phyloP scores from a whole-genome alignment of 2,113 vertebrate species.

The Pristiophorus japonicus region DNA sequence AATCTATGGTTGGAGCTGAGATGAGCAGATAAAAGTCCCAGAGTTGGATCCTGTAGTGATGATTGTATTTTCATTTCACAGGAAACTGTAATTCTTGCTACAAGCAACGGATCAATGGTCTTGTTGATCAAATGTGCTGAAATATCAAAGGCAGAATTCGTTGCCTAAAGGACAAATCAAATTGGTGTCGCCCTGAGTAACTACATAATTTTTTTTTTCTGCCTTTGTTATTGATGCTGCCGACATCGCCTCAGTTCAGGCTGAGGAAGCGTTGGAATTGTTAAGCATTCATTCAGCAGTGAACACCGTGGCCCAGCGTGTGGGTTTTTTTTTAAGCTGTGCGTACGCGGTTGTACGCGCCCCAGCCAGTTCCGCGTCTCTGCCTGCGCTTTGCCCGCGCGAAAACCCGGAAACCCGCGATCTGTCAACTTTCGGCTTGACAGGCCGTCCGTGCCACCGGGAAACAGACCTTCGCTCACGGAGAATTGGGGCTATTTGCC shows the following conservation, averaged over 20 bases:
- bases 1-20: neutral
- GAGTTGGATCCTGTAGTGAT: neutral
- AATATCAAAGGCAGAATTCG: slow-evolving; percentile 13
- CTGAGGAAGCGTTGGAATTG: neutral
- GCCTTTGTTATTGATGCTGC: neutral
- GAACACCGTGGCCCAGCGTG: too few relatives aligned
- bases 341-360: too few relatives aligned
- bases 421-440: too few relatives aligned
- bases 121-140: slow-evolving; percentile 12
- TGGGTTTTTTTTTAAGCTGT: too few relatives aligned
- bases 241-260: neutral
- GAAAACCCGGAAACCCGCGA: too few relatives aligned
- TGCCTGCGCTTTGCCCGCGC: too few relatives aligned
- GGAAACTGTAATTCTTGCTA: slow-evolving; percentile 19
- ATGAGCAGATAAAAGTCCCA: neutral
- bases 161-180: neutral
- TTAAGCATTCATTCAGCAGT: neutral
- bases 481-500: too few relatives aligned
- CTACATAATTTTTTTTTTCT: neutral
- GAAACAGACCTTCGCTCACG: too few relatives aligned
- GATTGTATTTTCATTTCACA: neutral
- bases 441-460: too few relatives aligned
- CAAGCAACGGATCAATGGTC: slow-evolving; percentile 22
- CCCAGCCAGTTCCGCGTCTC: too few relatives aligned
- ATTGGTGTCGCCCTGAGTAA: neutral